Percentiles rank a stretch among this genome's conserved stretches.
These are phyloP conservation scores for Mesorhabditis sp. DNA, from an alignment of 2,888 invertebrate species.

Conservation along the genomic window DNA sequence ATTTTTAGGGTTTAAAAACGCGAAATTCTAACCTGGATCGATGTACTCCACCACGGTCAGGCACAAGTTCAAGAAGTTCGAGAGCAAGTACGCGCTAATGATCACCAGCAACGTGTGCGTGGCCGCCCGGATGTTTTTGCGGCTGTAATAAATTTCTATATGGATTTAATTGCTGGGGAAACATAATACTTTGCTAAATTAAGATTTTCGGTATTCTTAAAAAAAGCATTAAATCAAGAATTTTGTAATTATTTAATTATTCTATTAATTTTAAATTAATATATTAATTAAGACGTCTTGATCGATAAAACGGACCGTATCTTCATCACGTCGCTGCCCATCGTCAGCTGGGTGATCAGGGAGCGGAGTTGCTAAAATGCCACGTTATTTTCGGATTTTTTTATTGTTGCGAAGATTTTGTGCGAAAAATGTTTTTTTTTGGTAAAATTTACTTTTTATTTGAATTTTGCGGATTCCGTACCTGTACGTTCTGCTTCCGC, in stretches of 20 bases:
- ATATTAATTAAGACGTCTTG: too few relatives aligned
- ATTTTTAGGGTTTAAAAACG: constrained; percentile 9
- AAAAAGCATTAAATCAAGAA: too few relatives aligned
- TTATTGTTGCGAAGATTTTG: not conserved
- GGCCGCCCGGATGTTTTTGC: constrained; percentile 37
- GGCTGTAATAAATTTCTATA: constrained; percentile 1
- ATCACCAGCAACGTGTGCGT: constrained; percentile 52
- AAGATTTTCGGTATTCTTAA: not conserved
- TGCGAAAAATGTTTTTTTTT: not conserved
- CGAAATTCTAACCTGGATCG: constrained; percentile 36
- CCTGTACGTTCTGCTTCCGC: constrained; percentile 51
- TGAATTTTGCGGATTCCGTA: not conserved
- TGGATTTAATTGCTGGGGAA: not conserved
- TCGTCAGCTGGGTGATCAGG: constrained; percentile 53
- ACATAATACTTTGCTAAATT: not conserved
- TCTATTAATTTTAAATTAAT: too few relatives aligned
- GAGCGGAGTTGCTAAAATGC: constrained; percentile 50
- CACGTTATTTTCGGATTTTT: not conserved
- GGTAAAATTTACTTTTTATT: not conserved
- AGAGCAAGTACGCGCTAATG: constrained; percentile 52
- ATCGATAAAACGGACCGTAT: constrained; percentile 31
- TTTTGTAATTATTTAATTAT: too few relatives aligned
- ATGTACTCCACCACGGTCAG: constrained; percentile 49
- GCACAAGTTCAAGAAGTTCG: constrained; percentile 47
- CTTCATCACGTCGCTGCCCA: constrained; percentile 54